Base-by-base conservation (phyloP, 2,797 vertebrate genomes). In the Coregonus sp. region DNA sequence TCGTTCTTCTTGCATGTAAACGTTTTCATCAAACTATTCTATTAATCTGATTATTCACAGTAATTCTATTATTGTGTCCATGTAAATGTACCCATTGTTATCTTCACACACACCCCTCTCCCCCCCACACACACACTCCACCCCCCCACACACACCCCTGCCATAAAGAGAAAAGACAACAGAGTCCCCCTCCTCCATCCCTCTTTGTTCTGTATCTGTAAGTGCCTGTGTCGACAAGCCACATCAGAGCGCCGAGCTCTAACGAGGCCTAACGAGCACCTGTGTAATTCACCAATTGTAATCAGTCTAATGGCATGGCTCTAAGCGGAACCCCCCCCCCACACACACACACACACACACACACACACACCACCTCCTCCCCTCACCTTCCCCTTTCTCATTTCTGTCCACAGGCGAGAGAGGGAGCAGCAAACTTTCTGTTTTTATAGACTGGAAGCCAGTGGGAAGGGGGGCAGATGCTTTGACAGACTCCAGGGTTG, bases 241-340 rank as follows among this genome's bases (percentile, higher is more conserved):
- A 70, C 73, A 82, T 86, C 78, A 79, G 50, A 72, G 54, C 29
- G 71, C 66, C 3, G 16, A 29, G 35, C 31, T 67, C 73, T 78
- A 82, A 84, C 25, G 56, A 78, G 77, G 69, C 70, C 54, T 85
- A 85, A 86, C 16, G 20, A 87, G 75, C 75, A 78, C 79, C 75
- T 70, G 75, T 73, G 74, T 83, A 83, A 84, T 74, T 77, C 77
- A 70, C 59, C 80, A 76, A 84, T 86, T 89, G 79, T 79, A 88
- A 88, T 82, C 79, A 86, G 69, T 37, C 70, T 73, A 72, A 82
- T 73, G 68, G 74, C 37, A 5, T 68, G 76, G 47, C 74, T 35
- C 54, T 50, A 74, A 75, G 52, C 25, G 1, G 16, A 69, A 56
- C 75, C 56, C 78, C 71, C 5, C 0, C 51, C 11, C 54, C 68